Evolutionary conservation across 2,797 vertebrate genomes (phyloP), one percentile per base, ranked within the genome.

Genomic region (Rachycentron canadum): DNA sequence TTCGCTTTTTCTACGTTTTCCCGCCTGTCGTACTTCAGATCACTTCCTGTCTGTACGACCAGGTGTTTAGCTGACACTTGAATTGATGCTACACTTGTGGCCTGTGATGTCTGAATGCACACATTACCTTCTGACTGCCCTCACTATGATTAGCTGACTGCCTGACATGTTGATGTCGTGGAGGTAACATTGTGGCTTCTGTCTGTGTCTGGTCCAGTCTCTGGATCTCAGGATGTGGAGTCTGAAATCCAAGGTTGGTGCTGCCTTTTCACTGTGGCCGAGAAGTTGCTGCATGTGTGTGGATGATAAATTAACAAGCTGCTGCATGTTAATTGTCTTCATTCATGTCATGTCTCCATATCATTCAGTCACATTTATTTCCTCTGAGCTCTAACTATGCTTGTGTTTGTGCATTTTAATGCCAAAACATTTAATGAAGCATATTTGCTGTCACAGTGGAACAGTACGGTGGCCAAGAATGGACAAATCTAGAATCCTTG

Each of bases 171-270:
- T 64, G 65, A 53, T 58, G 59, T 80, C 67, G 63, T 61, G 14
- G 61, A 28, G 23, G 58, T 87, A 78, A 84, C 65, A 0, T 53
- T 49, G 11, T 50, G 58, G 36, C 65, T 47, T 65, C 56, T 86
- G 59, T 89, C 30, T 81, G 76, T 86, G 70, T 85, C 71, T 73
- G 81, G 49, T 81, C 78, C 90, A 93, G 93, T 43, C 76, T 78
- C 88, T 85, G 91, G 85, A 83, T 90, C 91, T 86, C 82, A 93
- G 41, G 90, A 93, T 55, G 85, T 94, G 90, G 94, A 94, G 78
- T 92, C 90, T 89, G 92, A 94, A 77, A 94, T 95, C 84, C 94
- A 94, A 95, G 93, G 93, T 94, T 68, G 79, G 91, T 93, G 53
- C 71, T 69, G 74, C 55, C 23, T 28, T 21, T 17, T 47, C 52